A percentile compares a stretch with the other conserved stretches of the same genome.
These are phyloP conservation scores for Thalassaphorura encarpata DNA, from an alignment of 1,140 invertebrate species.

Conservation along the genomic window DNA sequence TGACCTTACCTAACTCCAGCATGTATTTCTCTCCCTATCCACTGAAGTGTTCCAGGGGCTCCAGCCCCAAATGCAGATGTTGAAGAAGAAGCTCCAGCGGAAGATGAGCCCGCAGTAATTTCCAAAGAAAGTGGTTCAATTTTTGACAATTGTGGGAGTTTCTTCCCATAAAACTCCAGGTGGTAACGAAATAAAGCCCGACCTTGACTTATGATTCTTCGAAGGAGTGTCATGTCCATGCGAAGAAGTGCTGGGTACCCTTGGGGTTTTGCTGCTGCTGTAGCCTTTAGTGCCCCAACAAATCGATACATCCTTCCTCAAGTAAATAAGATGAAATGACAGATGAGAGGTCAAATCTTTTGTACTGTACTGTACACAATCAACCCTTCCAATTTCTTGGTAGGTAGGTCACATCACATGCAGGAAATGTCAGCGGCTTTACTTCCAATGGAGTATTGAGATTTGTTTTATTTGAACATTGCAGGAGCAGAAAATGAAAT, in stretches of 20 bases:
- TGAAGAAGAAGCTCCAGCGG: neutral
- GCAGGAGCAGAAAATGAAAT: too few relatives aligned
- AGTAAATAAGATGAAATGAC: too few relatives aligned
- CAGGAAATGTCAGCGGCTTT: too few relatives aligned
- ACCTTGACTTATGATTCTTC: slow-evolving; percentile 12
- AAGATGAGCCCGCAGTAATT: slow-evolving; percentile 4
- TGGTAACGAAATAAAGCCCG: slow-evolving; percentile 12
- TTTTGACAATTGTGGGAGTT: slow-evolving; percentile 1
- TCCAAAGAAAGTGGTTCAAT: neutral
- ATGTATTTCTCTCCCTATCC: slow-evolving; percentile 23
- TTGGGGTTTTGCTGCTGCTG: too few relatives aligned
- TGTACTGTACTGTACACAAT: too few relatives aligned
- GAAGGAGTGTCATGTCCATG: slow-evolving; percentile 17
- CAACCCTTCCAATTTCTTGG: too few relatives aligned
- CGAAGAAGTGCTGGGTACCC: neutral
- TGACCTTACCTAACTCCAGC: slow-evolving; percentile 9
- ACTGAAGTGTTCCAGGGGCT: slow-evolving; percentile 4
- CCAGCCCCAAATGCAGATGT: slow-evolving; percentile 1
- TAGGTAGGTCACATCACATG: too few relatives aligned
- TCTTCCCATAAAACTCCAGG: slow-evolving; percentile 4
- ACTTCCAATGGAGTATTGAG: too few relatives aligned
- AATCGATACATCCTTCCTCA: too few relatives aligned
- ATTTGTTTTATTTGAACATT: too few relatives aligned
- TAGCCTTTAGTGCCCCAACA: too few relatives aligned
- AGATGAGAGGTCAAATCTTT: too few relatives aligned